Evolutionary conservation across 2,888 invertebrate genomes (phyloP).

Genomic region (Herminia tarsipennalis): DNA sequence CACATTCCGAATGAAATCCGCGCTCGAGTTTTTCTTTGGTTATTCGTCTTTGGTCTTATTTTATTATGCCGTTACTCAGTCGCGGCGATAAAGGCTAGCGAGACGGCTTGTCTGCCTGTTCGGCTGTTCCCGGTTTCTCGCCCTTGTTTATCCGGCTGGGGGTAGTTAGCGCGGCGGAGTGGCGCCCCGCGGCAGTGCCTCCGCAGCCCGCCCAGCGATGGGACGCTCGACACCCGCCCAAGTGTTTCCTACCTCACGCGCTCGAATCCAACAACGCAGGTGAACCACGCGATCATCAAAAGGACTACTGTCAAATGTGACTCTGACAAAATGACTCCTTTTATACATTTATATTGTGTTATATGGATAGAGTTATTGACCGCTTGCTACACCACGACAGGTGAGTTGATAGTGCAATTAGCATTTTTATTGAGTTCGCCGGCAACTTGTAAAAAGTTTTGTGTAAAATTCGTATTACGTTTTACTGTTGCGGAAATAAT

Average conservation of each 20-base stretch:
- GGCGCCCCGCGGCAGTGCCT: conserved; percentile 77
- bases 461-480: conserved; percentile 46
- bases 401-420: conserved; percentile 75
- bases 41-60: conserved; percentile 79
- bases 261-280: conserved; percentile 60
- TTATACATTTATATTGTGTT: conserved; percentile 82
- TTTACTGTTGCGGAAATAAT: conserved; percentile 36
- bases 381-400: conserved; percentile 75
- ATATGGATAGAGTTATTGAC: conserved; percentile 76
- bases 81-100: conserved; percentile 74
- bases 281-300: conserved; percentile 61
- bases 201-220: conserved; percentile 71
- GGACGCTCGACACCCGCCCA: conserved; percentile 68
- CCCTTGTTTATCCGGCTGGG: conserved; percentile 81
- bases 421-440: conserved; percentile 73
- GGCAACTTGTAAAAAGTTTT: conserved; percentile 66
- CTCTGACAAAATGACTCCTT: conserved; percentile 78
- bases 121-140: conserved; percentile 70
- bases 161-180: conserved; percentile 71
- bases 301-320: conserved; percentile 58
- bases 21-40: conserved; percentile 56
- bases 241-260: conserved; percentile 56
- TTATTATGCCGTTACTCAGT: conserved; percentile 73
- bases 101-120: conserved; percentile 84
- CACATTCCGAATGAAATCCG: conserved; percentile 44